A percentile compares a stretch with the other conserved stretches of the same genome.
These are phyloP conservation scores for Bellardia bayeri DNA, from an alignment of 2,888 invertebrate genomes.

Conservation along the genomic window DNA sequence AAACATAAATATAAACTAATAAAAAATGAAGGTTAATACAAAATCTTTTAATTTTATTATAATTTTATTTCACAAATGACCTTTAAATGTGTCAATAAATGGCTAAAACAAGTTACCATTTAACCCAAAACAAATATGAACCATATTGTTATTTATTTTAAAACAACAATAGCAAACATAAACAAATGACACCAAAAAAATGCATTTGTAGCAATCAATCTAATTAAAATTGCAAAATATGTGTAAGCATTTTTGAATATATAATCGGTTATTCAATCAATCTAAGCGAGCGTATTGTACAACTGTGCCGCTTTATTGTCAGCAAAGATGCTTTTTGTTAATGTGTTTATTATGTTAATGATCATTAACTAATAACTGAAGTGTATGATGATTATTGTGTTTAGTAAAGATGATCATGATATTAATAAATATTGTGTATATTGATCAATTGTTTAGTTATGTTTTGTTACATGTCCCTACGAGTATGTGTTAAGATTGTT, in stretches of 20 bases:
- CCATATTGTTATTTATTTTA: no score
- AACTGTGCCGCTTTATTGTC: background rate
- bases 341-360: background rate
- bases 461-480: background rate
- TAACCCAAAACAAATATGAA: background rate
- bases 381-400: background rate
- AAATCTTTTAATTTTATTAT: background rate
- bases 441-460: background rate
- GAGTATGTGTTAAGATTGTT: background rate
- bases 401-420: background rate
- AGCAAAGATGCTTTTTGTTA: background rate
- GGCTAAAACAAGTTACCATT: background rate
- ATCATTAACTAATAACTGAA: slow-evolving; percentile 1
- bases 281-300: background rate
- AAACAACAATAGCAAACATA: background rate
- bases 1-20: background rate
- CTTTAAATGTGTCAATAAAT: slow-evolving; percentile 10
- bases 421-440: background rate
- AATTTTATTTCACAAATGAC: background rate
- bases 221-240: background rate
- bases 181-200: background rate
- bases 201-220: background rate
- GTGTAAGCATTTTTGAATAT: no score
- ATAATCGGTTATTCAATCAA: background rate
- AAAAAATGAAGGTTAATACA: slow-evolving; percentile 1